Percentiles rank a stretch among this genome's conserved stretches.
phyloP scores from a whole-genome alignment of 2,888 invertebrate genomes.

The Agonopterix arenella region DNA sequence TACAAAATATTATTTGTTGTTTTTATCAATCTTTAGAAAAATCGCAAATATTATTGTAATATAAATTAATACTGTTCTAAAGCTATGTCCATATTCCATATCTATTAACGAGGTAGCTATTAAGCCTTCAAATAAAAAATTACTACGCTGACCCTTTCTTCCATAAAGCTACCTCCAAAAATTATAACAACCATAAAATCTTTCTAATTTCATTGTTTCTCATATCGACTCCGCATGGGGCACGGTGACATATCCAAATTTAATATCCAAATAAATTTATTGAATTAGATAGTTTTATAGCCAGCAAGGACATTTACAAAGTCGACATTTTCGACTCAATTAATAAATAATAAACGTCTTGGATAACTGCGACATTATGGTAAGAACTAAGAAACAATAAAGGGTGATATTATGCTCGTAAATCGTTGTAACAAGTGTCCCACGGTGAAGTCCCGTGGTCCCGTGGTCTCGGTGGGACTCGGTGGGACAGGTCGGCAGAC shows the following conservation, averaged over 20 bases:
- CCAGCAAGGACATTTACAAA: slow-evolving; percentile 1
- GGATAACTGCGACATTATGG: slow-evolving; percentile 10
- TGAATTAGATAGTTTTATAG: slow-evolving; percentile 10
- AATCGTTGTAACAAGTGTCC: slow-evolving; percentile 49
- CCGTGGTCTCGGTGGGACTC: slow-evolving; percentile 12
- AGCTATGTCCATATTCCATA: too few relatives aligned
- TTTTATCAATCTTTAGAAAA: too few relatives aligned
- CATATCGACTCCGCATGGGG: not conserved
- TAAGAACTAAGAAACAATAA: slow-evolving; percentile 21
- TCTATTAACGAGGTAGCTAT: too few relatives aligned
- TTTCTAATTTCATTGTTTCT: too few relatives aligned
- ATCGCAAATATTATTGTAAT: too few relatives aligned
- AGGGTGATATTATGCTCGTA: slow-evolving; percentile 32
- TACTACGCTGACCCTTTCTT: too few relatives aligned
- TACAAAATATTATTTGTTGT: too few relatives aligned
- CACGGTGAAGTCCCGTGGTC: slow-evolving; percentile 20
- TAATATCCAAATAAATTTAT: slow-evolving; percentile 3
- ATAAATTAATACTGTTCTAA: too few relatives aligned
- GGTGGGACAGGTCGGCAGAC: slow-evolving; percentile 13
- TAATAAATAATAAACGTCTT: slow-evolving; percentile 55
- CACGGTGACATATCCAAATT: slow-evolving; percentile 1
- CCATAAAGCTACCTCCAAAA: too few relatives aligned
- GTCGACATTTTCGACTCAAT: slow-evolving; percentile 36
- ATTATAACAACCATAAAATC: not conserved
- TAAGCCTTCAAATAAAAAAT: too few relatives aligned